A percentile compares a stretch with the other conserved stretches of the same genome.
phyloP scores from a whole-genome alignment of 2,113 vertebrate species.

The Clupea harengus region DNA sequence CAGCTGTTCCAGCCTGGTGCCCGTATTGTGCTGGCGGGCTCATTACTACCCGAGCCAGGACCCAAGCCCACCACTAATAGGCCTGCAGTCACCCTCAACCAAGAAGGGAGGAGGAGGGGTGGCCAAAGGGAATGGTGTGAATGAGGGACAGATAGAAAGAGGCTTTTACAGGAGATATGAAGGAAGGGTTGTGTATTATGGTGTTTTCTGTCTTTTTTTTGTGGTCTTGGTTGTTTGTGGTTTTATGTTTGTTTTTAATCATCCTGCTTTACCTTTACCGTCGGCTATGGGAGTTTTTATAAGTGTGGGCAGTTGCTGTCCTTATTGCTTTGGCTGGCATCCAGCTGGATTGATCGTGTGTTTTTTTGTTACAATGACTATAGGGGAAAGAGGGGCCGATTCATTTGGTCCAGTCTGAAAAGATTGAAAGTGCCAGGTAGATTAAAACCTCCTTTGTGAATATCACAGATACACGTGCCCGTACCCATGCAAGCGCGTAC shows the following conservation, averaged over 20 bases:
- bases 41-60: slow-evolving; percentile 73
- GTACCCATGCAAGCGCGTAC: neutral
- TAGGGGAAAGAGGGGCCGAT: neutral
- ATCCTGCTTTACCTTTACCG: neutral
- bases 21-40: slow-evolving; percentile 76
- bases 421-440: neutral
- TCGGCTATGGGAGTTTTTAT: neutral
- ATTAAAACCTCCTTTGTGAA: neutral
- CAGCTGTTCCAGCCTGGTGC: slow-evolving; percentile 76
- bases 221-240: slow-evolving; percentile 2
- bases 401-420: neutral
- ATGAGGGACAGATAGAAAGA: slow-evolving; percentile 34
- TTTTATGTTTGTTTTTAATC: slow-evolving; percentile 56
- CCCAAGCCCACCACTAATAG: slow-evolving; percentile 70
- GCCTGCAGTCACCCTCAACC: slow-evolving; percentile 56
- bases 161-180: slow-evolving; percentile 24
- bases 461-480: neutral
- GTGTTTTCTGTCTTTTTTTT: slow-evolving; percentile 53
- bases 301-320: neutral
- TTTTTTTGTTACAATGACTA: neutral
- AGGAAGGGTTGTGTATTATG: slow-evolving; percentile 40
- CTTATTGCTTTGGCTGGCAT: neutral
- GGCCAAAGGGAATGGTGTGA: neutral
- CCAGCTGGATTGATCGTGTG: neutral
- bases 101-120: neutral